Percentiles rank a stretch among this genome's conserved stretches.
These are phyloP conservation scores for Protonibea diacanthus DNA, from an alignment of 2,797 vertebrate species.

Conservation along the genomic window DNA sequence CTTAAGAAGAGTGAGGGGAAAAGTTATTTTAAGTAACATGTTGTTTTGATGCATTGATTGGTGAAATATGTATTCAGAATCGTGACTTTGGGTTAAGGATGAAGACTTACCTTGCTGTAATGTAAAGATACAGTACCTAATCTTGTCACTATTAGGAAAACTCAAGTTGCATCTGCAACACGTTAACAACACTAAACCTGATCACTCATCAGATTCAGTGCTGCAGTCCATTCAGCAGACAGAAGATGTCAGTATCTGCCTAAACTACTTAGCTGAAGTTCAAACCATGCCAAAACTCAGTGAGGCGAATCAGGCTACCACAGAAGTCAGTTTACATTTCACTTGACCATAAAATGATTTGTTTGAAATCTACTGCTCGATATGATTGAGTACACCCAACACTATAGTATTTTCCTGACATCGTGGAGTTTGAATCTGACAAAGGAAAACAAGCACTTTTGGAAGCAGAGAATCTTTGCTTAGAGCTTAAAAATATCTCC, in stretches of 20 bases:
- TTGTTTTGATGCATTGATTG: neutral
- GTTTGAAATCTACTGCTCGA: neutral
- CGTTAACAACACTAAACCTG: conserved; percentile 2
- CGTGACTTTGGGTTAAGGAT: neutral
- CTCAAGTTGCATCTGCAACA: neutral
- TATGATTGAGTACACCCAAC: neutral
- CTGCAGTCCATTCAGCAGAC: conserved; percentile 61
- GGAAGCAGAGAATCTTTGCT: neutral
- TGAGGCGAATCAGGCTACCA: neutral
- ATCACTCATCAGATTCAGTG: neutral
- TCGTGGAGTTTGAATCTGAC: conserved; percentile 6
- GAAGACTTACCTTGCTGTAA: neutral
- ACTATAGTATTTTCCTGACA: neutral
- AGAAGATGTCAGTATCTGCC: conserved; percentile 77
- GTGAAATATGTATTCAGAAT: neutral
- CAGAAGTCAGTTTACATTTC: neutral
- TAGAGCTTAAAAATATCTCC: neutral
- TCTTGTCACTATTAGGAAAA: neutral
- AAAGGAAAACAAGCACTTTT: neutral
- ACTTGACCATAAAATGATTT: conserved; percentile 9
- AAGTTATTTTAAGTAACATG: neutral
- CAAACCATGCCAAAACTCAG: neutral
- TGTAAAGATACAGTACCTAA: neutral
- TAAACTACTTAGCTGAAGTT: neutral
- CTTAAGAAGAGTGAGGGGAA: too few species aligned